phyloP scores from a whole-genome alignment of 1,140 invertebrate genomes.

The Pygmarrhopalites habei region DNA sequence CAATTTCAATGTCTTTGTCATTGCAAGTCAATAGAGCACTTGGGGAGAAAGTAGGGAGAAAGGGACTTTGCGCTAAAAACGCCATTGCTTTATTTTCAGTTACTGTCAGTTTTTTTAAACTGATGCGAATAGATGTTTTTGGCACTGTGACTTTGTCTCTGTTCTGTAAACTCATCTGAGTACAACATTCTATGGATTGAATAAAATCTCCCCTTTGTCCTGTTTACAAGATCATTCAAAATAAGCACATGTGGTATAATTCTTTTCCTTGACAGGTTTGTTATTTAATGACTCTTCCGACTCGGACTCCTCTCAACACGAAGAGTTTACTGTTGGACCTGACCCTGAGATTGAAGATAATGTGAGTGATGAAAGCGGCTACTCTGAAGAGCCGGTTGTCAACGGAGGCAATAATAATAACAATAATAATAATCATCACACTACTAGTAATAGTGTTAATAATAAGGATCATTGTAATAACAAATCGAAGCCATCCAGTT shows the following conservation, averaged over 20 bases:
- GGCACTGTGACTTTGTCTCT: too few species aligned
- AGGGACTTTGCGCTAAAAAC: too few species aligned
- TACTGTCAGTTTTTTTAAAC: too few species aligned
- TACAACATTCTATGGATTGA: too few species aligned
- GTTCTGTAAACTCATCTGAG: too few species aligned
- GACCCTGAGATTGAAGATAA: constrained; percentile 38
- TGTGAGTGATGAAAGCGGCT: constrained; percentile 44
- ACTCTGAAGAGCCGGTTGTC: constrained; percentile 41
- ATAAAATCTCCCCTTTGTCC: too few species aligned
- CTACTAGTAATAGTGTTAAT: background rate
- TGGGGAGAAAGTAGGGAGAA: too few species aligned
- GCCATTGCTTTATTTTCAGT: too few species aligned
- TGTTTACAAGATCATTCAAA: too few species aligned
- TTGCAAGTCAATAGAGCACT: too few species aligned
- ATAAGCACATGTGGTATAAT: constrained; percentile 17
- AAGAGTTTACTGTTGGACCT: constrained; percentile 7
- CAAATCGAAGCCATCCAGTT: background rate
- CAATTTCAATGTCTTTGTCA: too few species aligned
- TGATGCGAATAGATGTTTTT: too few species aligned
- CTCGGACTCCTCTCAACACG: background rate
- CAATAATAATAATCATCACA: background rate
- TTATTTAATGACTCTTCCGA: constrained; percentile 15
- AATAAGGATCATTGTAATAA: background rate
- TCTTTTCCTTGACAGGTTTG: constrained; percentile 5
- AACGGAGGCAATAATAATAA: constrained; percentile 7